Conservation (phyloP, 2,888 invertebrate genomes). For the Hydraecia micacea region DNA sequence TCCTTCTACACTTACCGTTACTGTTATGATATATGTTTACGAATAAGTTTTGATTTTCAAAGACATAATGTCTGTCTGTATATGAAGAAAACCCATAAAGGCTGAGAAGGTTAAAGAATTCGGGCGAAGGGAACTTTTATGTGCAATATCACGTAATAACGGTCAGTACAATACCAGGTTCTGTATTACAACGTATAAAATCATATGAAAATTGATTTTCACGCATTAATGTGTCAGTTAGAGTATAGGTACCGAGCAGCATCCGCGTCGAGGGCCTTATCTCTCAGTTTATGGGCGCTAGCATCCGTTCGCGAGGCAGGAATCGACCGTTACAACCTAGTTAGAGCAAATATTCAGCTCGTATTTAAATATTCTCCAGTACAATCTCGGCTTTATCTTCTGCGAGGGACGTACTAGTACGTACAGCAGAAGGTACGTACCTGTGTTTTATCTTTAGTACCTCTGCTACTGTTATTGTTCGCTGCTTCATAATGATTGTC, state of each 20-base stretch:
- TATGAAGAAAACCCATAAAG: conserved; percentile 41
- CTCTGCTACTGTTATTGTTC: conserved; percentile 55
- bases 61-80: conserved; percentile 17
- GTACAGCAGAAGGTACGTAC: conserved; percentile 47
- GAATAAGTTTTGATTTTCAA: conserved; percentile 21
- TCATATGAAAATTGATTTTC: conserved; percentile 67
- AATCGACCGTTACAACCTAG: conserved; percentile 77
- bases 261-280: conserved; percentile 74
- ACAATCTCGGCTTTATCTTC: conserved; percentile 66
- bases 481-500: conserved; percentile 53
- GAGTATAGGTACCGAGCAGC: conserved; percentile 60
- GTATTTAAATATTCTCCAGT: conserved; percentile 76
- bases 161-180: conserved; percentile 45
- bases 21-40: conserved; percentile 2
- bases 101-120: conserved; percentile 55
- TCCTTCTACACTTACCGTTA: not conserved
- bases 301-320: conserved; percentile 77
- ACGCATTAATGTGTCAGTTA: conserved; percentile 68
- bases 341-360: conserved; percentile 77
- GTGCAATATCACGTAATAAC: conserved; percentile 40
- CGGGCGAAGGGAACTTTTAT: conserved; percentile 37
- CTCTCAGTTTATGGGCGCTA: conserved; percentile 77
- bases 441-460: conserved; percentile 63
- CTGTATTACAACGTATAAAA: conserved; percentile 44
- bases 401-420: conserved; percentile 33